These are phyloP conservation scores for Hedychridium roseum DNA, from an alignment of 2,888 invertebrate genomes.

Conservation along the genomic window DNA sequence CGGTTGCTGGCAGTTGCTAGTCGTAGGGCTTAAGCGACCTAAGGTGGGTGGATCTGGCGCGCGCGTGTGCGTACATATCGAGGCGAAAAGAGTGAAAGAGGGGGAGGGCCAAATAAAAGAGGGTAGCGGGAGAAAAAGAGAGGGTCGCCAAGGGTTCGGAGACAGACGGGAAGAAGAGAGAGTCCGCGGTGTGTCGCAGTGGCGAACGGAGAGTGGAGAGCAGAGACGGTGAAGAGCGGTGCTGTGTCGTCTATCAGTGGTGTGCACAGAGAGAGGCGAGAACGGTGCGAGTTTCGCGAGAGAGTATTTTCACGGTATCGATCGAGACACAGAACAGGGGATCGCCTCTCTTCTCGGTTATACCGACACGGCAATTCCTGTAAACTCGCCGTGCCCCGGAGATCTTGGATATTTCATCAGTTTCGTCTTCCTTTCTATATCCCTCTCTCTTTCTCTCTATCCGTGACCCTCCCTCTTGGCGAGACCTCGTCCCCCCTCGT, in stretches of 20 bases:
- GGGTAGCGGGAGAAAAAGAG: conserved; percentile 1
- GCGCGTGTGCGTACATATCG: conserved; percentile 12
- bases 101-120: conserved; percentile 4
- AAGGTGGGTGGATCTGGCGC: not conserved
- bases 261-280: not conserved
- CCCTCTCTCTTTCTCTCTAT: not conserved
- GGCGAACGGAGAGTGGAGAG: not conserved
- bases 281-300: not conserved
- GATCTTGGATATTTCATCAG: not conserved
- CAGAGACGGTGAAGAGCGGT: not conserved
- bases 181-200: conserved; percentile 10
- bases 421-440: not conserved
- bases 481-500: not conserved
- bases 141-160: no score
- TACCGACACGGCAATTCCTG: no score
- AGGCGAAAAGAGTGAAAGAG: not conserved
- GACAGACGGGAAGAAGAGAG: not conserved
- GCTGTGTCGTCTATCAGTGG: not conserved
- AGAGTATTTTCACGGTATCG: not conserved
- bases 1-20: conserved; percentile 30
- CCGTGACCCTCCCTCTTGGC: not conserved
- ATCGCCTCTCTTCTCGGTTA: no score
- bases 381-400: not conserved
- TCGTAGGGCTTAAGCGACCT: conserved; percentile 37
- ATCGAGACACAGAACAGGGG: not conserved